Percentiles rank a stretch among this genome's conserved stretches.
Conservation (phyloP, 2,888 invertebrate genomes). For the Drosophila lutescens region DNA sequence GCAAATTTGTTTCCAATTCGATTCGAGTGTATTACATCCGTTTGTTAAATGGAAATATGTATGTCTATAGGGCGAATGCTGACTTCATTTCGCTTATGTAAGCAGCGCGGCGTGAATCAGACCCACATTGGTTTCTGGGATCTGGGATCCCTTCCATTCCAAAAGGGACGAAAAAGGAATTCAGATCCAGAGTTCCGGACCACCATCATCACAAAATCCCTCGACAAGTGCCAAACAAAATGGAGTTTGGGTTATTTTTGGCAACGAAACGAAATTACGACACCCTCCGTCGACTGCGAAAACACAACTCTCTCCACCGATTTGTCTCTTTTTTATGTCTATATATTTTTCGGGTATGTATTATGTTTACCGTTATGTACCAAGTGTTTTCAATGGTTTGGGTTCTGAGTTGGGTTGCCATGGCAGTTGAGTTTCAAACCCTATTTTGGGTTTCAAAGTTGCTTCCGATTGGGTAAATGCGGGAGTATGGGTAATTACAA, state of each 20-base stretch:
- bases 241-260: constrained; percentile 75
- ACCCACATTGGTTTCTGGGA: constrained; percentile 24
- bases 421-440: constrained; percentile 72
- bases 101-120: constrained; percentile 28
- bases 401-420: constrained; percentile 56
- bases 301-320: constrained; percentile 26
- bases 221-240: constrained; percentile 56
- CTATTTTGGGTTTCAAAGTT: constrained; percentile 81
- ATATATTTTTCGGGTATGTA: constrained; percentile 10
- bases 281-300: constrained; percentile 66
- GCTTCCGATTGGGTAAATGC: constrained; percentile 81
- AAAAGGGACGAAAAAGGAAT: constrained; percentile 18
- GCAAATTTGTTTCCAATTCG: not conserved
- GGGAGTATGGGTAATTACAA: constrained; percentile 82
- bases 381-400: constrained; percentile 11
- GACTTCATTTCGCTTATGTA: constrained; percentile 64
- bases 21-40: constrained; percentile 14
- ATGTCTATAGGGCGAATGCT: constrained; percentile 62
- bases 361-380: constrained; percentile 48
- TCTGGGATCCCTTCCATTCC: not conserved
- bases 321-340: constrained; percentile 26
- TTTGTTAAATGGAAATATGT: constrained; percentile 30
- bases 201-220: constrained; percentile 8
- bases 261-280: constrained; percentile 80
- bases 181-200: constrained; percentile 10